Percentiles rank a stretch among this genome's conserved stretches.
phyloP scores from a whole-genome alignment of 2,797 vertebrate genomes.

The Aselliscus stoliczkanus region DNA sequence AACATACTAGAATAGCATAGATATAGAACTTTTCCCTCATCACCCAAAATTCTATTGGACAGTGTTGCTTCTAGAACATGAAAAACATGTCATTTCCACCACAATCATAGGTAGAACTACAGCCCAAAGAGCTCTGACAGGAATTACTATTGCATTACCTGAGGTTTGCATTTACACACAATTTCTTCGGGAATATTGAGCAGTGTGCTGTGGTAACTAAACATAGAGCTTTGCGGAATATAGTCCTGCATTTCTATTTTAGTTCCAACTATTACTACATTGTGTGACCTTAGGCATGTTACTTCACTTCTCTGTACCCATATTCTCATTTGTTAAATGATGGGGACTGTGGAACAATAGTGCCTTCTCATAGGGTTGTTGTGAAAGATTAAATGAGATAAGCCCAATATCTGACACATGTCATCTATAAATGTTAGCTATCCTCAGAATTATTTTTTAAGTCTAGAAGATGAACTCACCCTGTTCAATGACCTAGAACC shows the following conservation, averaged over 20 bases:
- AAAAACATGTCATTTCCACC: constrained; percentile 13
- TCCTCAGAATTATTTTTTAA: background rate
- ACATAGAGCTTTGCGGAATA: background rate
- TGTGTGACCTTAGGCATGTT: background rate
- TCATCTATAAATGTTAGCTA: constrained; percentile 1
- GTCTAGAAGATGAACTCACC: background rate
- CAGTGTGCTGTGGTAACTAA: background rate
- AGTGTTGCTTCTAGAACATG: background rate
- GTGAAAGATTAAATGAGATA: background rate
- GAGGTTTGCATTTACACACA: constrained; percentile 14
- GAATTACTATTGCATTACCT: constrained; percentile 3
- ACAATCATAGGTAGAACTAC: background rate
- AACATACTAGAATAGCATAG: background rate
- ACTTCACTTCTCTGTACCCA: background rate
- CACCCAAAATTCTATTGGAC: background rate
- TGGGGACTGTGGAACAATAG: background rate
- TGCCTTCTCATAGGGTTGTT: background rate
- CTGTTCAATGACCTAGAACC: background rate
- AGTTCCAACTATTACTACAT: background rate
- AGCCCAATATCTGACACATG: background rate
- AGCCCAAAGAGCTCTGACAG: constrained; percentile 22
- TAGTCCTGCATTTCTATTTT: constrained; percentile 1
- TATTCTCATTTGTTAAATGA: background rate
- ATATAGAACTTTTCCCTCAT: constrained; percentile 17
- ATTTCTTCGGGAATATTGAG: constrained; percentile 24